Evolutionary conservation across 2,113 vertebrate species (phyloP).

Genomic region (Eretmochelys imbricata): DNA sequence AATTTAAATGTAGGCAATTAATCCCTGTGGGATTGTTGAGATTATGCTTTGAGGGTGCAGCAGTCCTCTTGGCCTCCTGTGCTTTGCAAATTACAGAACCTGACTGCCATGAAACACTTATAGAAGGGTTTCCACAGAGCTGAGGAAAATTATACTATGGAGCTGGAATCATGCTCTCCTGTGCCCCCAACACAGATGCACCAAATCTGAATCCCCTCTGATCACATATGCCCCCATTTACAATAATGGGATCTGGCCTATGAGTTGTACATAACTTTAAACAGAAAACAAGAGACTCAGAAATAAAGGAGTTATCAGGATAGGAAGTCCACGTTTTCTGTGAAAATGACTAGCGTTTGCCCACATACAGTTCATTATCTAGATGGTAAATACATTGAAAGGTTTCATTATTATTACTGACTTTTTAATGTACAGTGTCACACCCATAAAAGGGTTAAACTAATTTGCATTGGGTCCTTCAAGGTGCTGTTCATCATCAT

Average conservation of each 20-base stretch:
- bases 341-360: neutral
- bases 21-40: neutral
- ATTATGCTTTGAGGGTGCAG: neutral
- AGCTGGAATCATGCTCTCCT: neutral
- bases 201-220: slow-evolving; percentile 43
- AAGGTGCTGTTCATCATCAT: slow-evolving; percentile 10
- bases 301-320: neutral
- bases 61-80: neutral
- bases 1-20: slow-evolving; percentile 9
- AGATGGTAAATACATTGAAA: neutral
- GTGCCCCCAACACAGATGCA: slow-evolving; percentile 49
- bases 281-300: neutral
- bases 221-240: slow-evolving; percentile 19
- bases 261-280: neutral
- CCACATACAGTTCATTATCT: neutral
- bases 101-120: slow-evolving; percentile 43
- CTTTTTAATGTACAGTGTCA: neutral
- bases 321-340: neutral
- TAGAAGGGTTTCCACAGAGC: slow-evolving; percentile 45
- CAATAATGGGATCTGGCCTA: slow-evolving; percentile 12
- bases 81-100: slow-evolving; percentile 48
- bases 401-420: neutral
- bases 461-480: neutral
- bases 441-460: neutral
- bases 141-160: slow-evolving; percentile 58